Evolutionary conservation across 2,888 invertebrate species (phyloP).

Genomic region (Cremastinae sp.): DNA sequence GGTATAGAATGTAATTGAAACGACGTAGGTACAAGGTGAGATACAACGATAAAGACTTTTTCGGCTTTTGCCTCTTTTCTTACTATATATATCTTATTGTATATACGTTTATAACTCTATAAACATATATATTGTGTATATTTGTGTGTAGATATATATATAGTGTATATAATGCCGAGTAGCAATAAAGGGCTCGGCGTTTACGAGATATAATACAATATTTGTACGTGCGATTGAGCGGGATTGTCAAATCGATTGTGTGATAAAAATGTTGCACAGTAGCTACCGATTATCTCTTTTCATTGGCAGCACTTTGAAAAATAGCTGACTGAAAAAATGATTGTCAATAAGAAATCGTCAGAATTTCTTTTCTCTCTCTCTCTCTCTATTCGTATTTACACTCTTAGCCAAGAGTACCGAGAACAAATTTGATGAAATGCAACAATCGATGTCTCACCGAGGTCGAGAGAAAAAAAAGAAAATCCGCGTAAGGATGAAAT

Average conservation of each 20-base stretch:
- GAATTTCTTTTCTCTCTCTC: conserved; percentile 24
- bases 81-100: conserved; percentile 43
- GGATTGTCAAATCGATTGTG: conserved; percentile 59
- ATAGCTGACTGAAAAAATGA: conserved; percentile 72
- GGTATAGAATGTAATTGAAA: conserved; percentile 74
- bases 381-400: conserved; percentile 4
- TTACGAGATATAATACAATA: conserved; percentile 53
- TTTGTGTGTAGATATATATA: conserved; percentile 49
- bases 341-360: conserved; percentile 74
- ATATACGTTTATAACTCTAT: conserved; percentile 30
- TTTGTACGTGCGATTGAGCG: conserved; percentile 67
- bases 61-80: conserved; percentile 60
- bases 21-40: conserved; percentile 74
- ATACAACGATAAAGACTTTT: conserved; percentile 56
- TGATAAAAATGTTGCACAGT: conserved; percentile 14
- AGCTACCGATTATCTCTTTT: conserved; percentile 18
- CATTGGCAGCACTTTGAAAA: conserved; percentile 57
- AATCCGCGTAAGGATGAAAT: background rate
- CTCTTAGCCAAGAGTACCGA: conserved; percentile 25
- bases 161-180: conserved; percentile 45
- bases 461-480: conserved; percentile 21
- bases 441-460: conserved; percentile 23
- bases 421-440: conserved; percentile 26
- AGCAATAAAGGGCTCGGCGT: conserved; percentile 49
- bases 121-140: conserved; percentile 62